phyloP scores from a whole-genome alignment of 2,888 invertebrate genomes.

The Chrysolina haemoptera region DNA sequence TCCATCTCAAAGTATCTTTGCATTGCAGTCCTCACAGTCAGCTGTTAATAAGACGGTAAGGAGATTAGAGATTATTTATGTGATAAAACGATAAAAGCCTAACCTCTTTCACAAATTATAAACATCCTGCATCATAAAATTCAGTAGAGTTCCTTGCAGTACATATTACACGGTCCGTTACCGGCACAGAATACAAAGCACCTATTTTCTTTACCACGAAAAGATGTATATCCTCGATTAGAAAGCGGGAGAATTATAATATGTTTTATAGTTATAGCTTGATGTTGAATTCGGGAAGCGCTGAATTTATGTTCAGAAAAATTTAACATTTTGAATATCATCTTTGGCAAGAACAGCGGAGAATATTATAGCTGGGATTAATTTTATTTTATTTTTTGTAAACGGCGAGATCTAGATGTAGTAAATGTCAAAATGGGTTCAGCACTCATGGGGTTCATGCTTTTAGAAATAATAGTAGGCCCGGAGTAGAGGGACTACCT shows the following conservation, averaged over 20 bases:
- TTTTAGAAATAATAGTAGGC: too few species aligned
- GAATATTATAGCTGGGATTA: too few species aligned
- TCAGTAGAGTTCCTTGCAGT: conserved; percentile 20
- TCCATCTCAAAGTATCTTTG: conserved; percentile 2
- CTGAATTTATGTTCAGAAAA: background rate
- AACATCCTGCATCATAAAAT: conserved; percentile 27
- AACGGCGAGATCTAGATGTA: too few species aligned
- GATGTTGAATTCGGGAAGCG: background rate
- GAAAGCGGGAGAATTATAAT: background rate
- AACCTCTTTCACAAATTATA: conserved; percentile 27
- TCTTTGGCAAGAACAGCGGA: too few species aligned
- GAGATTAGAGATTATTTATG: background rate
- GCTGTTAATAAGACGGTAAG: conserved; percentile 1
- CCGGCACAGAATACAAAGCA: conserved; percentile 32
- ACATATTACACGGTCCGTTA: conserved; percentile 25
- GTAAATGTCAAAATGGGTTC: too few species aligned
- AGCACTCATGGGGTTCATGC: too few species aligned
- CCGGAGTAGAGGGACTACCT: too few species aligned
- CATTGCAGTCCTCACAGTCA: background rate
- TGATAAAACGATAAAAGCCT: conserved; percentile 20
- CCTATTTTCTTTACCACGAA: conserved; percentile 32
- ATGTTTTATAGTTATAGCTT: background rate
- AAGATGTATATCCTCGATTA: conserved; percentile 33
- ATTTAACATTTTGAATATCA: background rate
- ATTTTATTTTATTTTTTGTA: too few species aligned